A percentile compares a stretch with the other conserved stretches of the same genome.
These are phyloP conservation scores for Tachina grossa DNA, from an alignment of 2,888 invertebrate genomes.

Conservation along the genomic window DNA sequence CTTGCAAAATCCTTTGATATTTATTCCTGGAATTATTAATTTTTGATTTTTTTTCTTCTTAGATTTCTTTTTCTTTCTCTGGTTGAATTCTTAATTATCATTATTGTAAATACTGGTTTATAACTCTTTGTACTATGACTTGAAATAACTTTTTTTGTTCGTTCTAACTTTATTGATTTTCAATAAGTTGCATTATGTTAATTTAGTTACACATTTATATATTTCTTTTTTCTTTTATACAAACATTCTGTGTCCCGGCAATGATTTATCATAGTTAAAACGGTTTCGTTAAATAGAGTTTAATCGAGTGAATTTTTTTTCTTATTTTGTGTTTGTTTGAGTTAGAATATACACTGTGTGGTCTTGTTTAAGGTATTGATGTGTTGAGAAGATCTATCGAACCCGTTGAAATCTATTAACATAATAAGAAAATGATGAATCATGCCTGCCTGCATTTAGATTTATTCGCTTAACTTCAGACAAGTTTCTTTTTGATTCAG, in stretches of 20 bases:
- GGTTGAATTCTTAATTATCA: constrained; percentile 55
- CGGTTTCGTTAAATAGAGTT: constrained; percentile 23
- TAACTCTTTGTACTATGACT: constrained; percentile 7
- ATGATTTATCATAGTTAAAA: constrained; percentile 36
- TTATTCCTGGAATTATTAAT: constrained; percentile 69
- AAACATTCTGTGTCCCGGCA: neutral
- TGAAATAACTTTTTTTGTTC: constrained; percentile 32
- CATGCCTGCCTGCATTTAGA: constrained; percentile 37
- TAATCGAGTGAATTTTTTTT: neutral
- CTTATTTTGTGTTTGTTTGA: neutral
- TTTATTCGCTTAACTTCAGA: constrained; percentile 30
- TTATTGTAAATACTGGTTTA: constrained; percentile 48
- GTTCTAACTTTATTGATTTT: constrained; percentile 7
- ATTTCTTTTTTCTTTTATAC: neutral
- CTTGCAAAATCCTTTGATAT: constrained; percentile 70
- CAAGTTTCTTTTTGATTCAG: neutral
- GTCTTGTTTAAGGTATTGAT: constrained; percentile 48
- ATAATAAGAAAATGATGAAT: constrained; percentile 54
- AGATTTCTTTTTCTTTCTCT: constrained; percentile 34
- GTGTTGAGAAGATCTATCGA: neutral
- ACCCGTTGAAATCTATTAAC: constrained; percentile 44
- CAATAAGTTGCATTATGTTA: constrained; percentile 70
- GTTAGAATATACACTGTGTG: constrained; percentile 28
- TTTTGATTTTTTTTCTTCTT: constrained; percentile 27
- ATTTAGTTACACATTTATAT: constrained; percentile 58